These are phyloP conservation scores for Asarcornis scutulata DNA, from an alignment of 2,113 vertebrate species.

Conservation along the genomic window DNA sequence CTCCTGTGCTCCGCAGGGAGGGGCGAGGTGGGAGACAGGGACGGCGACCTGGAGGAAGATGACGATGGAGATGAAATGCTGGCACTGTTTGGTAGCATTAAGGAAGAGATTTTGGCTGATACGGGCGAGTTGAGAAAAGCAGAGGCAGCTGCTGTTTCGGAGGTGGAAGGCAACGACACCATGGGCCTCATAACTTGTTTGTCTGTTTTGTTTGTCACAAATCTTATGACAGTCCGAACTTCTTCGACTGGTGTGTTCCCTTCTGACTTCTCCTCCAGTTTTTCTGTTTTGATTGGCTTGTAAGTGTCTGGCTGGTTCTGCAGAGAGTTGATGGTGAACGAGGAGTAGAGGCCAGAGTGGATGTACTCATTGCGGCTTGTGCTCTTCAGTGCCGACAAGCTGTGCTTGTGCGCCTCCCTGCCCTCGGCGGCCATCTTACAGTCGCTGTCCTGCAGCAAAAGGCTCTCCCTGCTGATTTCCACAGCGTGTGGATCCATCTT, in stretches of 20 bases:
- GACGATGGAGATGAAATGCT: constrained; percentile 78
- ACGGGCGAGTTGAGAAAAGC: constrained; percentile 78
- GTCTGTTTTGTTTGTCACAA: constrained; percentile 87
- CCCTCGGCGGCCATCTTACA: constrained; percentile 76
- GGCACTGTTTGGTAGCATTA: constrained; percentile 75
- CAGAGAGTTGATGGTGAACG: constrained; percentile 91
- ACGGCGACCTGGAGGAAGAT: constrained; percentile 80
- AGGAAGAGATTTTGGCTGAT: constrained; percentile 82
- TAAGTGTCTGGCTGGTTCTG: constrained; percentile 86
- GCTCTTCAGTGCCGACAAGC: constrained; percentile 82
- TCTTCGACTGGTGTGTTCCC: constrained; percentile 80
- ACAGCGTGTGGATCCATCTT: constrained; percentile 93
- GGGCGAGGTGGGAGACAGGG: constrained; percentile 81
- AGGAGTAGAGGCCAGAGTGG: constrained; percentile 92
- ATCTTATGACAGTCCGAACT: constrained; percentile 93
- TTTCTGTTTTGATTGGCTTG: constrained; percentile 90
- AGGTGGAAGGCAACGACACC: constrained; percentile 82
- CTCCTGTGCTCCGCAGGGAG: constrained; percentile 80
- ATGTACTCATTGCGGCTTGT: constrained; percentile 89
- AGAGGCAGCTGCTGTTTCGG: constrained; percentile 74
- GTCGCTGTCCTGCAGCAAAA: constrained; percentile 86
- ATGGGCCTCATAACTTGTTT: constrained; percentile 78
- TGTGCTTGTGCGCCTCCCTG: constrained; percentile 83
- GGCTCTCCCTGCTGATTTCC: constrained; percentile 87
- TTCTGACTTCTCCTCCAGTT: constrained; percentile 78